phyloP scores from a whole-genome alignment of 2,888 invertebrate genomes.

The Mystacides longicornis region DNA sequence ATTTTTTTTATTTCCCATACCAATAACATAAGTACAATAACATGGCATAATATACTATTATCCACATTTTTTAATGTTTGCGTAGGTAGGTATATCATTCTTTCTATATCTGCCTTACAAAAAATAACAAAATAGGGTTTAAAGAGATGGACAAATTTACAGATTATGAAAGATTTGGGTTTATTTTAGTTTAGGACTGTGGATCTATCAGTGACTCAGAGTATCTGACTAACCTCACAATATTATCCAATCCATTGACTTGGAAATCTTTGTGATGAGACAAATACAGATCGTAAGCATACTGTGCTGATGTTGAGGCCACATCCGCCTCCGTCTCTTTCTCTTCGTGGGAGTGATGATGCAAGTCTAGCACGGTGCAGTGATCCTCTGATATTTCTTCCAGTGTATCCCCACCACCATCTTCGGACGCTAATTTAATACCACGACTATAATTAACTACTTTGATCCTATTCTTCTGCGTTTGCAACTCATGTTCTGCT shows the following conservation, averaged over 20 bases:
- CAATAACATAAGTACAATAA: too few relatives aligned
- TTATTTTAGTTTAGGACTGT: too few relatives aligned
- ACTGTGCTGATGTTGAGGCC: constrained; percentile 25
- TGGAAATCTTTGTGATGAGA: constrained; percentile 40
- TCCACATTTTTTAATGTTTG: too few relatives aligned
- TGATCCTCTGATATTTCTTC: constrained; percentile 25
- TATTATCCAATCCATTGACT: constrained; percentile 40
- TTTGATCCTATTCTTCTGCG: constrained; percentile 38
- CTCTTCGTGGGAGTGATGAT: constrained; percentile 31
- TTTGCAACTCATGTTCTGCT: constrained; percentile 36
- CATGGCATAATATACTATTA: too few relatives aligned
- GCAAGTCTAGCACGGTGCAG: constrained; percentile 34
- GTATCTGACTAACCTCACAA: constrained; percentile 39
- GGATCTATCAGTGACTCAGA: too few relatives aligned
- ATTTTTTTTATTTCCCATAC: too few relatives aligned
- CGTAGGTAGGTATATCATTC: too few relatives aligned
- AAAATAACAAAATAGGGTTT: too few relatives aligned
- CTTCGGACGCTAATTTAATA: constrained; percentile 30
- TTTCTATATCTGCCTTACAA: too few relatives aligned
- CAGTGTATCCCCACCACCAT: constrained; percentile 12
- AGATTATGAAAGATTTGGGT: too few relatives aligned
- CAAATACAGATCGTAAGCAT: constrained; percentile 43
- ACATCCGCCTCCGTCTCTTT: constrained; percentile 25
- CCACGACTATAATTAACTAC: constrained; percentile 41
- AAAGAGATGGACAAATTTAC: too few relatives aligned